Conservation (phyloP, 2,113 vertebrate genomes). For the Sebastes fasciatus region DNA sequence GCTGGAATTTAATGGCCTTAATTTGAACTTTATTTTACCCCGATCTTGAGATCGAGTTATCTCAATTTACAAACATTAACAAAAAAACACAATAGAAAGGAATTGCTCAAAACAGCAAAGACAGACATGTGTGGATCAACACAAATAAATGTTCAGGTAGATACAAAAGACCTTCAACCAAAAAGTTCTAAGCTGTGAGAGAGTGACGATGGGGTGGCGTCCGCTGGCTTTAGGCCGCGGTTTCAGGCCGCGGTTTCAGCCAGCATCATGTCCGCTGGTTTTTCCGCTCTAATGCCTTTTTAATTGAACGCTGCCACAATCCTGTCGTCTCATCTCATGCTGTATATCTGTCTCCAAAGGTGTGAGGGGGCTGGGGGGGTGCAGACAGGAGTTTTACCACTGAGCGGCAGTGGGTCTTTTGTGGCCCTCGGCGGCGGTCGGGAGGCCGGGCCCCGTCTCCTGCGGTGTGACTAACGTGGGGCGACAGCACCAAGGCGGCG, state of each 20-base stretch:
- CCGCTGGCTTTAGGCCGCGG: background rate
- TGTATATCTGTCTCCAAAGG: conserved; percentile 33
- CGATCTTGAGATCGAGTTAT: no score
- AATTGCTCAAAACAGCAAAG: no score
- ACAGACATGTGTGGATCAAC: no score
- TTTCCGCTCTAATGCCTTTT: conserved; percentile 53
- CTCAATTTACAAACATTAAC: no score
- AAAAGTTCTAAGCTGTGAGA: background rate
- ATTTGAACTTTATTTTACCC: no score
- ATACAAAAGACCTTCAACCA: no score
- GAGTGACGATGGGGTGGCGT: background rate
- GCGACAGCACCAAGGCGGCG: conserved; percentile 77
- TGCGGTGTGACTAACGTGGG: conserved; percentile 80
- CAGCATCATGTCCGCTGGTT: background rate
- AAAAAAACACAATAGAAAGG: no score
- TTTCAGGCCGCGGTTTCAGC: background rate
- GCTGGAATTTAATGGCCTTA: background rate
- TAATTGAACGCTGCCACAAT: conserved; percentile 48
- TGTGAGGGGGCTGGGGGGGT: background rate
- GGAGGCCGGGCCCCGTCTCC: conserved; percentile 68
- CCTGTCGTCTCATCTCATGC: conserved; percentile 16
- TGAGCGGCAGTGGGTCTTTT: conserved; percentile 49
- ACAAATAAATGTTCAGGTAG: no score
- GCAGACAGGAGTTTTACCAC: conserved; percentile 12
- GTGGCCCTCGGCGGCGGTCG: conserved; percentile 54